Base-by-base conservation (phyloP, 2,888 invertebrate species). In the Apoda limacodes region DNA sequence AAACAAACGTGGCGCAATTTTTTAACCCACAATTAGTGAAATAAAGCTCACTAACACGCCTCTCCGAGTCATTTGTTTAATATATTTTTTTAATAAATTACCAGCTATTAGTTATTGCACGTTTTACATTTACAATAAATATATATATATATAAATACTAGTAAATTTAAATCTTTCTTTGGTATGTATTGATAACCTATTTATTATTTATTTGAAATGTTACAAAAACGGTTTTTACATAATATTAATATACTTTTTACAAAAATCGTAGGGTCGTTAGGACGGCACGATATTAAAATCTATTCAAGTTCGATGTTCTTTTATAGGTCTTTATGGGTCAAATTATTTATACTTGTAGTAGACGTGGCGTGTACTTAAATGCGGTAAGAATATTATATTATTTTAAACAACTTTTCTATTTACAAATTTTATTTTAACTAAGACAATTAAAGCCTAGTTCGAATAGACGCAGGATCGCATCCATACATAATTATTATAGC, bases 101-200 rank as follows among this genome's bases (percentile, higher is more conserved):
- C 68, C 61, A 70, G 55, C 78, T 81, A 81, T 80, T 71, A 76
- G 64, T 81, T 82, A 82, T 81, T 82, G 82, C 81, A 82, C 82
- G 68, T 75, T 80, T 82, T 80, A 78, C 68, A 76, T 75, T 75
- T 72, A 75, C 67, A 78, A 78, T 81, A 78, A 76, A 67, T 76
- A 78, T 81, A 78, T 76, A n/a, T n/a, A 80, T 78, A 78, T 76
- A 80, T 78, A 78, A 78, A 76, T 80, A 80, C 74, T 80, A 80
- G 76, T 76, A 78, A 75, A 75, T 76, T 76, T 17, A 64, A 75
- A 63, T 74, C 59, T 72, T 70, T 75, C 65, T 78, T 74, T 74
- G 69, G 74, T 76, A 74, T 71, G 70, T 72, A 66, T 72, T 72
- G 75, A 71, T 68, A 71, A 70, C 71, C 74, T 75, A 76, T 75